These are phyloP conservation scores for Colletes collaris DNA, from an alignment of 2,888 invertebrate genomes.

Conservation along the genomic window DNA sequence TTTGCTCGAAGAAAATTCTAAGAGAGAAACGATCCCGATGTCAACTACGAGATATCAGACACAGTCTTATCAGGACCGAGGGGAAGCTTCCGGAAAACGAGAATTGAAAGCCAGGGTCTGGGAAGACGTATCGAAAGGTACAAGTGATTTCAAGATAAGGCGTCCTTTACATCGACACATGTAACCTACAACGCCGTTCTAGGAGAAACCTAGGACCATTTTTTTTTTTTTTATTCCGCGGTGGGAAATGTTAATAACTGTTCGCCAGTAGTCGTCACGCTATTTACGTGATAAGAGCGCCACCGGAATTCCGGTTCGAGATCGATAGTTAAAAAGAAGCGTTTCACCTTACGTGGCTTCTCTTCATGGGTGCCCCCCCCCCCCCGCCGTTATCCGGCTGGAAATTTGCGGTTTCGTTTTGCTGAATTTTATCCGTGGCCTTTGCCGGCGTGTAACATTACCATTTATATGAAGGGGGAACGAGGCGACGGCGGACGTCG, in stretches of 20 bases:
- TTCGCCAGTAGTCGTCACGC: background rate
- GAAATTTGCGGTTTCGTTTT: slow-evolving; percentile 14
- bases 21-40: slow-evolving; percentile 35
- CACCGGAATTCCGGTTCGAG: background rate
- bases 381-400: too few relatives aligned
- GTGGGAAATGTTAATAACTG: background rate
- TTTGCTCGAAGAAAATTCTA: slow-evolving; percentile 11
- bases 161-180: too few relatives aligned
- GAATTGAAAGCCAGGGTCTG: slow-evolving; percentile 39
- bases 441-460: slow-evolving; percentile 46
- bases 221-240: too few relatives aligned
- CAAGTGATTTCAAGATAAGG: slow-evolving; percentile 3
- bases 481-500: slow-evolving; percentile 26
- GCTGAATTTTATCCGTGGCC: slow-evolving; percentile 10
- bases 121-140: slow-evolving; percentile 21
- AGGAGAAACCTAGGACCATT: too few relatives aligned
- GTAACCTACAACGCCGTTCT: too few relatives aligned
- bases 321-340: slow-evolving; percentile 12
- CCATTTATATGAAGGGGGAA: slow-evolving; percentile 33
- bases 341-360: too few relatives aligned
- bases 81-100: slow-evolving; percentile 39
- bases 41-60: slow-evolving; percentile 25
- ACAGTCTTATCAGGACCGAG: slow-evolving; percentile 25
- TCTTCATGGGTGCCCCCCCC: too few relatives aligned
- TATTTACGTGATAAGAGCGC: slow-evolving; percentile 16